A percentile compares a stretch with the other conserved stretches of the same genome.
These are phyloP conservation scores for Sceloporus undulatus DNA, from an alignment of 2,113 vertebrate genomes.

Conservation along the genomic window DNA sequence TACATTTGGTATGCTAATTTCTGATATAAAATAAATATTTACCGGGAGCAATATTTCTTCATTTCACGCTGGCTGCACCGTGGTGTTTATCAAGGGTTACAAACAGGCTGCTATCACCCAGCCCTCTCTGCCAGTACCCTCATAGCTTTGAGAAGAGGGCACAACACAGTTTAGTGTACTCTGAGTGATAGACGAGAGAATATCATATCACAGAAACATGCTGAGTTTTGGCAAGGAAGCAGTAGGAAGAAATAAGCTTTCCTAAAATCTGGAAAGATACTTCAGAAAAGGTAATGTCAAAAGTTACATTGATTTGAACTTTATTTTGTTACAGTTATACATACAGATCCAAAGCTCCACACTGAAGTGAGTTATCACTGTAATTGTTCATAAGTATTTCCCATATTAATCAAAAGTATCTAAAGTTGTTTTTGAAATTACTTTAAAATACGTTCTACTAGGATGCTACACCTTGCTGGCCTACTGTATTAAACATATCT, in stretches of 20 bases:
- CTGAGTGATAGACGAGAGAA: background rate
- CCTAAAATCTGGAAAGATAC: background rate
- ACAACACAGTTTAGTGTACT: background rate
- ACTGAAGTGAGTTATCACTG: background rate
- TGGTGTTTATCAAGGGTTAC: conserved; percentile 77
- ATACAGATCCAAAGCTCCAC: background rate
- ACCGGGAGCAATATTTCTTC: conserved; percentile 84
- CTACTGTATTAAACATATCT: too few relatives aligned
- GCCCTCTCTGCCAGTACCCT: conserved; percentile 19
- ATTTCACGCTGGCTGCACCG: conserved; percentile 84
- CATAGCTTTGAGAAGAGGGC: conserved; percentile 24
- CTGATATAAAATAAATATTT: conserved; percentile 90
- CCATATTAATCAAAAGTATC: background rate
- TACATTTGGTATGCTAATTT: conserved; percentile 90
- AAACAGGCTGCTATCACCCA: conserved; percentile 65
- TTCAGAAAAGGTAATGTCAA: background rate
- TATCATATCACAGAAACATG: background rate
- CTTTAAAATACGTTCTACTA: too few relatives aligned
- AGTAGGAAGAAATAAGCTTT: background rate
- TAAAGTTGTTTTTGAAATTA: background rate
- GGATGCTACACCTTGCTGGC: background rate
- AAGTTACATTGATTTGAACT: too few relatives aligned
- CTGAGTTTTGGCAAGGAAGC: background rate
- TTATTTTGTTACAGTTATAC: background rate
- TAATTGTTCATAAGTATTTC: background rate